Percentiles rank a stretch among this genome's conserved stretches.
phyloP scores from a whole-genome alignment of 2,113 vertebrate species.

The Todiramphus chloris region DNA sequence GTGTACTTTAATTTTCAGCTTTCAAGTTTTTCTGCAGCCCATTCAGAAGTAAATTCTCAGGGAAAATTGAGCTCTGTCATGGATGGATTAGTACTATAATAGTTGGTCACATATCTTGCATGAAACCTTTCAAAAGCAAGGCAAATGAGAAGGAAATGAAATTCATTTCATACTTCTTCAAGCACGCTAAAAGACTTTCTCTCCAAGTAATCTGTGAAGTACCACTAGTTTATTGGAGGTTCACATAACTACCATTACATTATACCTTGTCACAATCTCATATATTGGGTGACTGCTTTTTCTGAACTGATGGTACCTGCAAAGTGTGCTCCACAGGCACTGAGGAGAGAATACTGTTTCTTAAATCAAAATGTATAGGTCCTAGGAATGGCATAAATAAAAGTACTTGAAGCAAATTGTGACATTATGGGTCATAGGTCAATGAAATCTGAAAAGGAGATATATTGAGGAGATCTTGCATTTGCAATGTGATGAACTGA shows the following conservation, averaged over 20 bases:
- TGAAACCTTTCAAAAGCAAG: conserved; percentile 94
- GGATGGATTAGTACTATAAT: conserved; percentile 99
- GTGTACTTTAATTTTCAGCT: conserved; percentile 87
- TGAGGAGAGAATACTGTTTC: conserved; percentile 53
- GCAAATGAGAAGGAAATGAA: conserved; percentile 95
- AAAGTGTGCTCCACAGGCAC: conserved; percentile 65
- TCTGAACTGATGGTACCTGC: conserved; percentile 76
- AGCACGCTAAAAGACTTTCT: conserved; percentile 91
- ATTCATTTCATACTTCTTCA: conserved; percentile 99
- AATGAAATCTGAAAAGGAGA: conserved; percentile 59
- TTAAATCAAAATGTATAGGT: conserved; percentile 70
- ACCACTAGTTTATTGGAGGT: conserved; percentile 85
- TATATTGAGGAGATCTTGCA: neutral
- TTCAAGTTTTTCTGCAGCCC: conserved; percentile 83
- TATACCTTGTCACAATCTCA: conserved; percentile 86
- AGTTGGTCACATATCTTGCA: conserved; percentile 96
- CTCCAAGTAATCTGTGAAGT: conserved; percentile 86
- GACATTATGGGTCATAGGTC: conserved; percentile 72
- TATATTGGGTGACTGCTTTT: conserved; percentile 83
- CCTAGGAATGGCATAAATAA: conserved; percentile 69
- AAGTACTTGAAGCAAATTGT: conserved; percentile 65
- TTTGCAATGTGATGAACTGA: conserved; percentile 56
- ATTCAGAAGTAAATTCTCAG: conserved; percentile 92
- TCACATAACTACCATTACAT: conserved; percentile 85
- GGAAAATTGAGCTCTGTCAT: conserved; percentile 99